These are phyloP conservation scores for Lithophane ornitopus DNA, from an alignment of 2,888 invertebrate genomes.

Conservation along the genomic window DNA sequence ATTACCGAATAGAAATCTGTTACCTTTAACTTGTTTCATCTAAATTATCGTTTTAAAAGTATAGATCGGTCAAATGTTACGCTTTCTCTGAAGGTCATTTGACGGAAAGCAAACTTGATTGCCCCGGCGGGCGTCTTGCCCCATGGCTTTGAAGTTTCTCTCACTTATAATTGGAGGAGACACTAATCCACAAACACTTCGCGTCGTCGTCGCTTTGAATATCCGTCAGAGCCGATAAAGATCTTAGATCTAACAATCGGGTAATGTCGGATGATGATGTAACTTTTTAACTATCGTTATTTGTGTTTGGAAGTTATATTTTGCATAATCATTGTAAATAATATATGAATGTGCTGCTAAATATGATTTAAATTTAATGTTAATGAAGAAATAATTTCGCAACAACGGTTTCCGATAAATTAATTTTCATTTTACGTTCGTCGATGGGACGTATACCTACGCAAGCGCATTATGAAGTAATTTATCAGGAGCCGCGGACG, in stretches of 20 bases:
- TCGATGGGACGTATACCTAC: conserved; percentile 43
- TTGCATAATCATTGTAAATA: conserved; percentile 30
- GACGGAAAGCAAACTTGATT: conserved; percentile 65
- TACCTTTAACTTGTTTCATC: conserved; percentile 39
- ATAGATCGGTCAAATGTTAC: conserved; percentile 72
- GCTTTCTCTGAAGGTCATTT: conserved; percentile 82
- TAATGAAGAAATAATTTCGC: conserved; percentile 47
- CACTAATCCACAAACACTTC: conserved; percentile 48
- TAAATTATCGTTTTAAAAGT: conserved; percentile 44
- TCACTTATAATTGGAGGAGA: conserved; percentile 61
- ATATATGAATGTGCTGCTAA: conserved; percentile 24
- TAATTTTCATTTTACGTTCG: conserved; percentile 66
- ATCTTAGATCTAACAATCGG: conserved; percentile 31
- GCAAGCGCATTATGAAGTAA: conserved; percentile 72
- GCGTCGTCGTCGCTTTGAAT: conserved; percentile 33
- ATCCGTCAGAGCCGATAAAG: conserved; percentile 38
- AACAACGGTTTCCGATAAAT: conserved; percentile 61
- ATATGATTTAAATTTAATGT: conserved; percentile 36
- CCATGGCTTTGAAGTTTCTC: conserved; percentile 70
- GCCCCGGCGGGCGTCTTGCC: conserved; percentile 61
- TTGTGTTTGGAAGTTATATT: conserved; percentile 35
- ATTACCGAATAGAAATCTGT: conserved; percentile 56
- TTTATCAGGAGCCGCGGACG: conserved; percentile 72
- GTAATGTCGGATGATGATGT: conserved; percentile 11
- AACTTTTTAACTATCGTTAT: conserved; percentile 7